Percentiles rank a stretch among this genome's conserved stretches.
Evolutionary conservation across 1,140 invertebrate species (phyloP).

Genomic region (Drosophila miranda): DNA sequence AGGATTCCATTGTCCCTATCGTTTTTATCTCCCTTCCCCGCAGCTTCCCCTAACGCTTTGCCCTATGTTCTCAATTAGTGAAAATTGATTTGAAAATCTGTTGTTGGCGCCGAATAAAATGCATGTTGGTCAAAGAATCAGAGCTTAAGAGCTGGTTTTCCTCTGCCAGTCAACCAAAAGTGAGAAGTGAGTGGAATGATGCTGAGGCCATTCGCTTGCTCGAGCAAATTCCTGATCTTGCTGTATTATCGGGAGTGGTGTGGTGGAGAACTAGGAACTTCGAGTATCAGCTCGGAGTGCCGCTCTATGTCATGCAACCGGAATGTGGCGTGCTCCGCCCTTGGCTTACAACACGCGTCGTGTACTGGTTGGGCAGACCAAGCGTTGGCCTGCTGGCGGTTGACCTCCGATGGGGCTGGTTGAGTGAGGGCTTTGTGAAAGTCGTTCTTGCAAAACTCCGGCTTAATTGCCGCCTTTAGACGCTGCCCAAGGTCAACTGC

Average conservation of each 20-base stretch:
- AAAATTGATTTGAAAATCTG: conserved; percentile 55
- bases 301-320: conserved; percentile 33
- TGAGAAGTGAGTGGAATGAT: neutral
- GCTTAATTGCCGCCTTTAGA: conserved; percentile 61
- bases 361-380: too few relatives aligned
- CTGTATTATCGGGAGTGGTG: neutral
- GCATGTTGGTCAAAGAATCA: conserved; percentile 64
- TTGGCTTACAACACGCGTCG: conserved; percentile 10
- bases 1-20: too few relatives aligned
- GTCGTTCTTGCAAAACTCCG: conserved; percentile 77
- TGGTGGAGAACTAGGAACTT: conserved; percentile 20
- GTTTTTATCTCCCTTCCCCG: neutral
- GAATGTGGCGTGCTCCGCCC: conserved; percentile 62
- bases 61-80: conserved; percentile 62
- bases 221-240: neutral
- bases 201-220: neutral
- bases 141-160: neutral
- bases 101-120: conserved; percentile 75
- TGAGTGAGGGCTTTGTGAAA: conserved; percentile 70
- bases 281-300: neutral
- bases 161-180: neutral
- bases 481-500: conserved; percentile 72
- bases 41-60: conserved; percentile 32
- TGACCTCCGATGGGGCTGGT: conserved; percentile 51
- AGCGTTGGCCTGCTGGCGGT: conserved; percentile 22